Percentiles rank a stretch among this genome's conserved stretches.
Conservation (phyloP, 2,888 invertebrate genomes). For the Morpho deidamia region DNA sequence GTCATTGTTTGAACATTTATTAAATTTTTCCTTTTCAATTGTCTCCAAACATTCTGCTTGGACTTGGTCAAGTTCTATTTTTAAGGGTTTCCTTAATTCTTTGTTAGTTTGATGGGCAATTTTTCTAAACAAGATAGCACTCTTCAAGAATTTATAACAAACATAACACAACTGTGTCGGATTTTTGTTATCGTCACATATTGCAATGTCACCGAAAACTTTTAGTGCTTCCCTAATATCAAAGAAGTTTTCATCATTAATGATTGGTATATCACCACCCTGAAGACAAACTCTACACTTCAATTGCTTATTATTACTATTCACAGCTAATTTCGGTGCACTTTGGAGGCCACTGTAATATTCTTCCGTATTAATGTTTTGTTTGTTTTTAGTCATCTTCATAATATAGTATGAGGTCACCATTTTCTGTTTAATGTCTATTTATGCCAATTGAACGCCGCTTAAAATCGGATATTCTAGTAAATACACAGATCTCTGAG, state of each 20-base stretch:
- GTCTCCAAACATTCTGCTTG: not conserved
- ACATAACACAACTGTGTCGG: constrained; percentile 46
- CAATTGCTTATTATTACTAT: constrained; percentile 3
- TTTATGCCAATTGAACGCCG: too few relatives aligned
- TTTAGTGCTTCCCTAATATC: constrained; percentile 42
- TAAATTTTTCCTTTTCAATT: too few relatives aligned
- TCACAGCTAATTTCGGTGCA: not conserved
- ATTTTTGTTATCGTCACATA: constrained; percentile 40
- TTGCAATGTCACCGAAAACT: constrained; percentile 38
- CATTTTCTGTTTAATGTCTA: constrained; percentile 19
- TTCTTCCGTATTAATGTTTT: constrained; percentile 17
- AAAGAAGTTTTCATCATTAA: constrained; percentile 17
- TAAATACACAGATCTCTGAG: too few relatives aligned
- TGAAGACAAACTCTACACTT: constrained; percentile 54
- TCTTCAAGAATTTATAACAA: constrained; percentile 47
- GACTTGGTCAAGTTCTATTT: constrained; percentile 18
- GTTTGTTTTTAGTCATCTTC: constrained; percentile 24
- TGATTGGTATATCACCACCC: constrained; percentile 41
- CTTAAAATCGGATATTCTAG: too few relatives aligned
- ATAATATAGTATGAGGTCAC: constrained; percentile 34
- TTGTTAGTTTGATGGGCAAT: constrained; percentile 29
- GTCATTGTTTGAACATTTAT: not conserved
- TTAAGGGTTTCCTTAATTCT: constrained; percentile 33
- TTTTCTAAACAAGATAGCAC: constrained; percentile 48
- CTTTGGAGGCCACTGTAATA: constrained; percentile 24